Evolutionary conservation across 1,140 invertebrate species (phyloP), one percentile per base, ranked within the genome.

Genomic region (Pseudobourletiella spinata): DNA sequence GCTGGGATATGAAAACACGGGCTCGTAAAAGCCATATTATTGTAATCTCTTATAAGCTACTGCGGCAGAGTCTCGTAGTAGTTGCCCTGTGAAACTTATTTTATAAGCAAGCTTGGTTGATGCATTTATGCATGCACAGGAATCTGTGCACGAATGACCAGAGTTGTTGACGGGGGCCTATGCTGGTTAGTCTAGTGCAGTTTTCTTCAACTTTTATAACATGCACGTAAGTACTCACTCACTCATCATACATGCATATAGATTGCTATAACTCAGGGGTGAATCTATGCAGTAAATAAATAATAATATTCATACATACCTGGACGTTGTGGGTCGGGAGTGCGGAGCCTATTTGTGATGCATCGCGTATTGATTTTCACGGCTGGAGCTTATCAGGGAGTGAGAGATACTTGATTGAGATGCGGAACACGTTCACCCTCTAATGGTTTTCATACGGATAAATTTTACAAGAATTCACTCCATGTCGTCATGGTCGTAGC

Each of bases 321-420:
- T 25, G 52, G 28, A 52, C 22, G 4, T 25, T 18, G n/a, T n/a
- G n/a, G 50, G 14, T 11, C 26, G n/a, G 20, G 22, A 14, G 35
- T 8, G 24, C 3, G 35, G 16, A 52, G 14, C 6, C 48, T 51
- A 51, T 51, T 51, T 56, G 60, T 61, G 48, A 46, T 58, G 56
- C 46, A 63, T 57, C 59, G 61, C 61, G 54, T 55, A 63, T 63
- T 63, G 61, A 63, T 63, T 63, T 63, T 54, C 57, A 59, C 55
- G 61, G 57, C 32, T 63, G 20, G 55, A 59, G 28, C 16, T 55
- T 61, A 44, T 60, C 58, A 51, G n/a, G n/a, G n/a, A n/a, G n/a
- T n/a, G n/a, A n/a, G n/a, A n/a, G n/a, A n/a, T 28, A 35, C 35
- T 56, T 26, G 25, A 58, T 63, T 63, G 57, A 55, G 28, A 63